Conservation (phyloP, 2,888 invertebrate genomes). For the Anthoptus insignis region DNA sequence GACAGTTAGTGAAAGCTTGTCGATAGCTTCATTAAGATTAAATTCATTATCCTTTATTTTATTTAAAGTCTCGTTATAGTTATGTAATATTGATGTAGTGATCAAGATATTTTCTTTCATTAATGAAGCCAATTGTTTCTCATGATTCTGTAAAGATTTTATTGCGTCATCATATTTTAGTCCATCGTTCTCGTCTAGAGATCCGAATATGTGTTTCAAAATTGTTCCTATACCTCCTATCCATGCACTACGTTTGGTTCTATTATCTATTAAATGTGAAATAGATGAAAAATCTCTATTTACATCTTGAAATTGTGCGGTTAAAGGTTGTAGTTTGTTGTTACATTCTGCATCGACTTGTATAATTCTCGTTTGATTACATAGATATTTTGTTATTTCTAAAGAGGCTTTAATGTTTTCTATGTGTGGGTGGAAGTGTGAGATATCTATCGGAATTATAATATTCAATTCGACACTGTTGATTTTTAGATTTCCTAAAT, state of each 20-base stretch:
- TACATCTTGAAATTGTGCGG: conserved; percentile 5
- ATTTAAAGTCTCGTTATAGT: conserved; percentile 16
- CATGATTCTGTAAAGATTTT: conserved; percentile 42
- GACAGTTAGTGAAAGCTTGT: conserved; percentile 10
- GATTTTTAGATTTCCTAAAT: conserved; percentile 39
- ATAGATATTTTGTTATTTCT: background rate
- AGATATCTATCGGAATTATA: background rate
- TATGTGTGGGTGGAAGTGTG: background rate
- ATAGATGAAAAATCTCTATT: conserved; percentile 26
- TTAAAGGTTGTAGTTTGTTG: conserved; percentile 18
- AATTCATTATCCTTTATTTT: conserved; percentile 29
- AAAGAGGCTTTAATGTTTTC: background rate
- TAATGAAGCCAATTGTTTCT: conserved; percentile 37
- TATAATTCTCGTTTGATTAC: background rate
- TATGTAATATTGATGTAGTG: conserved; percentile 27
- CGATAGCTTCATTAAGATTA: conserved; percentile 18
- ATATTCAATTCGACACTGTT: background rate
- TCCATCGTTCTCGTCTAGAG: conserved; percentile 52
- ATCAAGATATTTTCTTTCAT: conserved; percentile 46
- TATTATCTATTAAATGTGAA: conserved; percentile 18
- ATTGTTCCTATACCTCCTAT: conserved; percentile 47
- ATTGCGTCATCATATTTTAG: conserved; percentile 49
- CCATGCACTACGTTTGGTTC: conserved; percentile 44
- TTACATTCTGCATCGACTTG: conserved; percentile 24
- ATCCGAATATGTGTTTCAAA: conserved; percentile 52